Percentiles rank a stretch among this genome's conserved stretches.
phyloP scores from a whole-genome alignment of 2,888 invertebrate genomes.

The Fragum fragum region DNA sequence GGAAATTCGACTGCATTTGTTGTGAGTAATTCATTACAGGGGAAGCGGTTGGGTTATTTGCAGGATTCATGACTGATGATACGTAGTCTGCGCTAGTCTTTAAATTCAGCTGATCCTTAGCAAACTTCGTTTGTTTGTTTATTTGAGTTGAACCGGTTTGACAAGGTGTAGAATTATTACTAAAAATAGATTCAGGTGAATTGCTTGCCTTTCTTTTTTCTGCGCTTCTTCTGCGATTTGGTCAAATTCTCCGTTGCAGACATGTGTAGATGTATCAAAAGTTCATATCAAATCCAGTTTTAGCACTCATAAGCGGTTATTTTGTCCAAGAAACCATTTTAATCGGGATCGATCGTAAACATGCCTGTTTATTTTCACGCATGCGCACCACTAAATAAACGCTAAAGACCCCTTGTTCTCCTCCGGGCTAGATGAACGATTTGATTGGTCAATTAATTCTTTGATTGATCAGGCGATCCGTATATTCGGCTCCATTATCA shows the following conservation, averaged over 20 bases:
- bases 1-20: neutral
- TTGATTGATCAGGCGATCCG: no score
- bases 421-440: no score
- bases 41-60: neutral
- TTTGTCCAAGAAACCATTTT: neutral
- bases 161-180: neutral
- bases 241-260: neutral
- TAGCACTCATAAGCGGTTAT: no score
- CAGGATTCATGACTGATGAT: conserved; percentile 6
- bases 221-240: neutral
- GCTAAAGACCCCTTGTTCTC: no score
- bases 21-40: conserved; percentile 8
- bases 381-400: no score
- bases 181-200: conserved; percentile 14
- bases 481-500: no score
- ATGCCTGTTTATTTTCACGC: neutral
- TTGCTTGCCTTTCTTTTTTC: conserved; percentile 13
- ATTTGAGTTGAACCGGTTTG: neutral
- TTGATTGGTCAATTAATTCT: no score
- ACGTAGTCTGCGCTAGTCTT: neutral
- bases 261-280: neutral
- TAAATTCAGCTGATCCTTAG: neutral
- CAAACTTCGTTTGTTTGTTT: no score
- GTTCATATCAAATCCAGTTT: neutral
- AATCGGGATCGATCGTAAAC: neutral